Evolutionary conservation across 1,140 invertebrate genomes (phyloP).

Genomic region (Olivierus martensii): DNA sequence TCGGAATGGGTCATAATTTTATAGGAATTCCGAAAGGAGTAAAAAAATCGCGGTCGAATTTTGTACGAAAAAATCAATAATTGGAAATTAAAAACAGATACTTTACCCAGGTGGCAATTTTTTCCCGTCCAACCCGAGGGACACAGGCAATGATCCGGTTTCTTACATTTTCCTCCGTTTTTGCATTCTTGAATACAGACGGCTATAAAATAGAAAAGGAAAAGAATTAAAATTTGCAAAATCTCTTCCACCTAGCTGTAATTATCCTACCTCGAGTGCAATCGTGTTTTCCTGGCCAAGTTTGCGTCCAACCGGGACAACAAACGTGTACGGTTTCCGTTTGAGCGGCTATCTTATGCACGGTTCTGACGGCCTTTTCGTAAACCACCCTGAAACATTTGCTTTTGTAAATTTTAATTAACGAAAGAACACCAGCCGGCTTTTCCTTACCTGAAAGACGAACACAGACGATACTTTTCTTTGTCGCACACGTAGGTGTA

Average conservation of each 20-base stretch:
- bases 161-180: slow-evolving; percentile 7
- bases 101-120: slow-evolving; percentile 9
- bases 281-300: slow-evolving; percentile 37
- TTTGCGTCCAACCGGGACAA: slow-evolving; percentile 46
- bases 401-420: too few species aligned
- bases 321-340: slow-evolving; percentile 35
- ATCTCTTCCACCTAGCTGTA: too few species aligned
- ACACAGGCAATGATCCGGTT: slow-evolving; percentile 10
- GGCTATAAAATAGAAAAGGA: neutral
- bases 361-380: slow-evolving; percentile 35
- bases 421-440: too few species aligned
- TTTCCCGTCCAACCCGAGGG: slow-evolving; percentile 8
- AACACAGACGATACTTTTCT: slow-evolving; percentile 34
- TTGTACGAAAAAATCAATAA: too few species aligned
- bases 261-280: slow-evolving; percentile 50
- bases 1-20: too few species aligned
- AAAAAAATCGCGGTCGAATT: too few species aligned
- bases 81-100: too few species aligned
- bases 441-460: slow-evolving; percentile 29
- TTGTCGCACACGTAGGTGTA: slow-evolving; percentile 34
- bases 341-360: slow-evolving; percentile 31
- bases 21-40: too few species aligned
- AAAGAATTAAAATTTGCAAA: too few species aligned
- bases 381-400: slow-evolving; percentile 35
- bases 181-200: slow-evolving; percentile 5